A percentile compares a stretch with the other conserved stretches of the same genome.
Conservation (phyloP, 2,888 invertebrate genomes). For the Hirtodrosophila alboralis region DNA sequence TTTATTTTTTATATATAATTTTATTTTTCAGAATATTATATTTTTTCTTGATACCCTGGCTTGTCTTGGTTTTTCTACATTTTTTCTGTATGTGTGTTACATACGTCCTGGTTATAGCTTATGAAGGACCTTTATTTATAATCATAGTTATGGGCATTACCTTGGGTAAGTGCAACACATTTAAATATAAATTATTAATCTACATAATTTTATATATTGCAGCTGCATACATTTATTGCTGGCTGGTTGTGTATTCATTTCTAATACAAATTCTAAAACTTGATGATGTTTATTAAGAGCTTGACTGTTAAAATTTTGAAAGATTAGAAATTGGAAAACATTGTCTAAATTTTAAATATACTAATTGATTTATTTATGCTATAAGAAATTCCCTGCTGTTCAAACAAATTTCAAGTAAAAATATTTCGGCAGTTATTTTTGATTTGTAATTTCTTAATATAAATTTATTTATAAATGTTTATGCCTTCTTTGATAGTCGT, state of each 20-base stretch:
- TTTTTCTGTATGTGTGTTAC: conserved; percentile 4
- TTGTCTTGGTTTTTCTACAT: conserved; percentile 11
- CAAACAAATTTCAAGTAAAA: no score
- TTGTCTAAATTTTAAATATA: no score
- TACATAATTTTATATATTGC: not conserved
- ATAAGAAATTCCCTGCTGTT: no score
- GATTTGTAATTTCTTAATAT: no score
- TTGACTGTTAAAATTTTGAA: no score
- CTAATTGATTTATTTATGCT: no score
- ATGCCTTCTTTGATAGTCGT: no score
- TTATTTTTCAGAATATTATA: conserved; percentile 10
- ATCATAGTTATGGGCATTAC: not conserved
- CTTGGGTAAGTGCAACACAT: conserved; percentile 29
- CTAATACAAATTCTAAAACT: not conserved
- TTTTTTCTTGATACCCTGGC: conserved; percentile 43
- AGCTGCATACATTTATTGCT: conserved; percentile 33
- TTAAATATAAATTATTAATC: no score
- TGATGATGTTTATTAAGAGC: no score
- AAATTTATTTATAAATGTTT: no score
- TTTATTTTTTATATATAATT: not conserved
- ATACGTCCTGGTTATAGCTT: not conserved
- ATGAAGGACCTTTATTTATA: conserved; percentile 4
- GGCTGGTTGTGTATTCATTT: conserved; percentile 31
- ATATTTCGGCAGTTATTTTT: no score
- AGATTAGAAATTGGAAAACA: no score